These are phyloP conservation scores for Sebastes minor DNA, from an alignment of 2,797 vertebrate species.

Conservation along the genomic window DNA sequence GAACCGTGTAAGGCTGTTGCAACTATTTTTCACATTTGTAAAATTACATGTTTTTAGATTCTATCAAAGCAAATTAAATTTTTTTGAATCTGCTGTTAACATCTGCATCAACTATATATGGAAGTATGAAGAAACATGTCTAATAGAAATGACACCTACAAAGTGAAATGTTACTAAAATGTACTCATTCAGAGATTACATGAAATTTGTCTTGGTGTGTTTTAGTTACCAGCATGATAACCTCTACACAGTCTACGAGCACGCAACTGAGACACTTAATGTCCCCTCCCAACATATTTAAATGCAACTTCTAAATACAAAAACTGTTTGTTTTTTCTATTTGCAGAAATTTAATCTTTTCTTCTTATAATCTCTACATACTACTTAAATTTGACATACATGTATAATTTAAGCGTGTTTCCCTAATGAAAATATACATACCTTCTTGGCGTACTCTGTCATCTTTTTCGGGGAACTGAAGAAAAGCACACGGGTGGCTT, in stretches of 20 bases:
- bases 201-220: neutral
- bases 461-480: conserved; percentile 93
- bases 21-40: neutral
- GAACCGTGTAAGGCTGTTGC: neutral
- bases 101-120: neutral
- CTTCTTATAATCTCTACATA: neutral
- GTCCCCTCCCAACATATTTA: neutral
- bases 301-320: neutral
- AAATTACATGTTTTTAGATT: neutral
- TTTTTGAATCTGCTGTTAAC: neutral
- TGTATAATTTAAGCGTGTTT: neutral
- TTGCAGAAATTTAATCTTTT: neutral
- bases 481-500: conserved; percentile 93
- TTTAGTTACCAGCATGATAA: neutral
- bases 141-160: neutral
- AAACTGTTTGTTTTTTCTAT: too few species aligned
- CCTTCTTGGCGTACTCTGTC: conserved; percentile 96
- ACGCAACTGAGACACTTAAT: neutral
- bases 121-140: neutral
- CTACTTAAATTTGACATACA: neutral
- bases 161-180: neutral
- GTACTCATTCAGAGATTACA: neutral
- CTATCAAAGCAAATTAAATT: rapidly evolving
- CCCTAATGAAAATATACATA: conserved; percentile 54
- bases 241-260: neutral